Evolutionary conservation across 2,888 invertebrate genomes (phyloP), one percentile per base, ranked within the genome.

Genomic region (Callimorpha dominula): DNA sequence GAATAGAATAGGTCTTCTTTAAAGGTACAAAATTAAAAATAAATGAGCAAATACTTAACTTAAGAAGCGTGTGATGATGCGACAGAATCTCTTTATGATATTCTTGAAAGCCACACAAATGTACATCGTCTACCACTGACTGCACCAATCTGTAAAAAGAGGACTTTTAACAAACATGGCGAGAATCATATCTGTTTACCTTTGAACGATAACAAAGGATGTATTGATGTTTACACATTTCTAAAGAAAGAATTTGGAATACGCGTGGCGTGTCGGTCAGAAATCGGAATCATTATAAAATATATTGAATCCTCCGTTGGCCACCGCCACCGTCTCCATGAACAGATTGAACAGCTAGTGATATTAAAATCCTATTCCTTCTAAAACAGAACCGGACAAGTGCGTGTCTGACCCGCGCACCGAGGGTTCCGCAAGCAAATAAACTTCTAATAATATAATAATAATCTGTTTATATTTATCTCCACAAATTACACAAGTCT

Each of bases 201-300:
- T 4, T 14, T 1, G 14, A 57, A 57, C 31, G 42, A 60, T 8
- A 68, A 49, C 64, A 52, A 42, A 68, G 67, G 66, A 71, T 63
- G 67, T 66, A 0, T 43, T 60, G 52, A 71, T 71, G 71, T 71
- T 0, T 43, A 54, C 65, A 57, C 17, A 50, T 71, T 65, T 71
- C 60, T 66, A 31, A 43, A 20, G 20, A 68, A 8, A 31, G 6
- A 60, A 68, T 68, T 57, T 49, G 15, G 60, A 60, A 4, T 46
- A 57, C 43, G 57, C 9, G 2, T 2, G 20, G 50, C 9, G 11
- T 40, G 66, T 50, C 50, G 40, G 15, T 52, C 11, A 20, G 57
- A 20, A 20, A 57, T 57, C 60, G 1, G 1, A 31, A 14, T 60
- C 6, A 31, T 14, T 52, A 52, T 52, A 15, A 17, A 17, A 17